Evolutionary conservation across 2,888 invertebrate species (phyloP).

Genomic region (Marronus borbonicus): DNA sequence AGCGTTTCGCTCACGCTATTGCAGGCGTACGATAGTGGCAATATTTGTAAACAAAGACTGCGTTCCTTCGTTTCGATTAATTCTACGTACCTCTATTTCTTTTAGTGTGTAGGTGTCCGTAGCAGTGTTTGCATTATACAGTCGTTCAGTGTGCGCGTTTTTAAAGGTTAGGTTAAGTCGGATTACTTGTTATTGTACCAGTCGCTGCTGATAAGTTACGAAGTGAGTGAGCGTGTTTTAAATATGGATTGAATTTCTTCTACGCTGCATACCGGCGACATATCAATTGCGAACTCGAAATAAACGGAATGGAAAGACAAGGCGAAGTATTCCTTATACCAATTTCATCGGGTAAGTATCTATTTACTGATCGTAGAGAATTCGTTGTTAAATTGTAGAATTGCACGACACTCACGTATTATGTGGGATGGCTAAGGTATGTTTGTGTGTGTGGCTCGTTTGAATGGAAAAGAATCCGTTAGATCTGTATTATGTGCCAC

Average conservation of each 20-base stretch:
- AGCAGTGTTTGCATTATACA: conserved; percentile 36
- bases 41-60: conserved; percentile 46
- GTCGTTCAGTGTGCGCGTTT: conserved; percentile 32
- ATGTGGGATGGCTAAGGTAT: conserved; percentile 9
- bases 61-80: conserved; percentile 28
- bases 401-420: neutral
- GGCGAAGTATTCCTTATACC: conserved; percentile 64
- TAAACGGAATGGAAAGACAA: conserved; percentile 50
- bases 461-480: conserved; percentile 32
- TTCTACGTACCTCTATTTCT: conserved; percentile 6
- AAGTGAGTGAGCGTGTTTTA: conserved; percentile 24
- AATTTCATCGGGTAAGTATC: conserved; percentile 66
- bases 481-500: conserved; percentile 38
- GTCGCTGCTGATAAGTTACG: neutral
- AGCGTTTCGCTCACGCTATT: conserved; percentile 7
- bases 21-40: conserved; percentile 37
- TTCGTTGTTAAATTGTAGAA: conserved; percentile 23
- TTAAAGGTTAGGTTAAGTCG: conserved; percentile 36
- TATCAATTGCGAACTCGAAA: conserved; percentile 19
- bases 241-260: conserved; percentile 47
- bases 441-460: conserved; percentile 23
- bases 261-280: conserved; percentile 23
- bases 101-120: conserved; percentile 35
- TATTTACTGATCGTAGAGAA: neutral
- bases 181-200: neutral